Conservation (phyloP, 1,140 invertebrate species). For the Zaprionus ghesquierei region DNA sequence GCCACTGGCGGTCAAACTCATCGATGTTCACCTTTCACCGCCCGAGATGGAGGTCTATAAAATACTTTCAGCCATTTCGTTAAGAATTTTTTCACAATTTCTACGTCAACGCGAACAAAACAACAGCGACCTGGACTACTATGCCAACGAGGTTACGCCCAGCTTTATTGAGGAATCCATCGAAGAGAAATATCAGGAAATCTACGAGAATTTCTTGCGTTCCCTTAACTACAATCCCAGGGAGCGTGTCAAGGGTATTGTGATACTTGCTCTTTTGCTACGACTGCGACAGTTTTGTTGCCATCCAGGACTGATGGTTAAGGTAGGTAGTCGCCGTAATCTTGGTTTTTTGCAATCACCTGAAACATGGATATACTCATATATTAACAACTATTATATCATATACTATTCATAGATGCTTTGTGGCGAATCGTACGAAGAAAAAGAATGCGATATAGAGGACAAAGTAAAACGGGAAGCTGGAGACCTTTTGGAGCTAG, state of each 20-base stretch:
- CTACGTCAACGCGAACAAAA: constrained; percentile 35
- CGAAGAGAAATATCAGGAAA: constrained; percentile 16
- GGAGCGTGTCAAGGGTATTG: constrained; percentile 33
- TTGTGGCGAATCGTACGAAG: neutral
- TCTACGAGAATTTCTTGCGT: constrained; percentile 38
- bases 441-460: neutral
- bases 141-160: constrained; percentile 9
- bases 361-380: too few species aligned
- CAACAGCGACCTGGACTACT: constrained; percentile 50
- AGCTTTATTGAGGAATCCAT: constrained; percentile 25
- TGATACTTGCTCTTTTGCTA: constrained; percentile 50
- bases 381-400: neutral
- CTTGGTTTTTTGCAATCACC: too few species aligned
- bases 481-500: neutral
- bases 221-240: constrained; percentile 47
- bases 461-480: neutral
- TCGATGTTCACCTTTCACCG: constrained; percentile 28
- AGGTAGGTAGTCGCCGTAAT: constrained; percentile 17
- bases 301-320: constrained; percentile 49
- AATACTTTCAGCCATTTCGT: constrained; percentile 46
- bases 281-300: constrained; percentile 63
- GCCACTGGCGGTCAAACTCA: neutral
- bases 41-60: constrained; percentile 48
- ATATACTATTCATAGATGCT: constrained; percentile 24
- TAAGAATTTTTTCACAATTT: constrained; percentile 40